A percentile compares a stretch with the other conserved stretches of the same genome.
Conservation (phyloP, 2,888 invertebrate species). For the Agrochola lychnidis region DNA sequence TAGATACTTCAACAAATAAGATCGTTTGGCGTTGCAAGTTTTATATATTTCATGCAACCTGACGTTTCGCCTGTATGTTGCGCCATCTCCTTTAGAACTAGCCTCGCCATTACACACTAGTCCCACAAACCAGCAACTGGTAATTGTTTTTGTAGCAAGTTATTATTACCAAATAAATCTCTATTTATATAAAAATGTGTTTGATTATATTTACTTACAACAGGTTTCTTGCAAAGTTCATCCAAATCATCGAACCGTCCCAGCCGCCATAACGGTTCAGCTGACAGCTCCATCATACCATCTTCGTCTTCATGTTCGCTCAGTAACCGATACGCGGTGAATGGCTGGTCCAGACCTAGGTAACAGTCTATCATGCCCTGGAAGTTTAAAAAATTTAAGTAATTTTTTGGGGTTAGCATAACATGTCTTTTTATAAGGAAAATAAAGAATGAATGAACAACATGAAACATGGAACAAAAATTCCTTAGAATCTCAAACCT, state of each 20-base stretch:
- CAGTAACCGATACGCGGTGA: conserved; percentile 94
- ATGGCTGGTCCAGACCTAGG: conserved; percentile 96
- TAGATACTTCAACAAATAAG: not conserved
- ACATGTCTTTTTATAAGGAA: not conserved
- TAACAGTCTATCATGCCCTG: conserved; percentile 96
- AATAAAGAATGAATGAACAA: not conserved
- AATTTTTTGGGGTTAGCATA: not conserved
- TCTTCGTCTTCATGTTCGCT: conserved; percentile 91
- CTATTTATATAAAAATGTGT: not conserved
- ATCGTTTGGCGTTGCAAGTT: not conserved
- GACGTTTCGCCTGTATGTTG: no score
- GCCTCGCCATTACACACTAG: not conserved
- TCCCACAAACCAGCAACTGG: not conserved
- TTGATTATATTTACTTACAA: conserved; percentile 74
- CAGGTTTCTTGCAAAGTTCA: conserved; percentile 89
- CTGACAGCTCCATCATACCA: conserved; percentile 92
- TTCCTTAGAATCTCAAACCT: not conserved
- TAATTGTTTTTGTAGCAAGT: not conserved
- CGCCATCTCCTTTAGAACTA: not conserved
- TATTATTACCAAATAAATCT: not conserved
- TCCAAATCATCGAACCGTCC: conserved; percentile 95
- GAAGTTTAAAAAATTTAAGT: conserved; percentile 61
- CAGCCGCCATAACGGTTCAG: conserved; percentile 97
- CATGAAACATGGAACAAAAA: not conserved
- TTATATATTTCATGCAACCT: not conserved